phyloP scores from a whole-genome alignment of 1,140 invertebrate genomes.

The Drosophila oshimai region DNA sequence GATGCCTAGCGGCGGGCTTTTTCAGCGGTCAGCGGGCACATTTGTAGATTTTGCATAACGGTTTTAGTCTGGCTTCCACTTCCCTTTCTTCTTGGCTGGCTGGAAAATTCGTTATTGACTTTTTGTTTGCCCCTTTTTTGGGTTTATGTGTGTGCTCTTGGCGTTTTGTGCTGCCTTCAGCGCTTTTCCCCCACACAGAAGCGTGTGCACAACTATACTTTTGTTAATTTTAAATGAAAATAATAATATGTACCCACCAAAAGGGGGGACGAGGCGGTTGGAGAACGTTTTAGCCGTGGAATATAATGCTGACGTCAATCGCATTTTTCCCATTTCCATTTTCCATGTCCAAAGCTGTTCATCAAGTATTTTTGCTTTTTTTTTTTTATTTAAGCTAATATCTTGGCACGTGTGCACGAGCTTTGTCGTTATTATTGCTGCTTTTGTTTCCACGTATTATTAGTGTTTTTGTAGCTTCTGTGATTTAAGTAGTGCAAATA shows the following conservation, averaged over 20 bases:
- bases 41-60: conserved; percentile 63
- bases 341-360: conserved; percentile 66
- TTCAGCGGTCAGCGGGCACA: conserved; percentile 1
- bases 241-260: conserved; percentile 43
- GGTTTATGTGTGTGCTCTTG: conserved; percentile 17
- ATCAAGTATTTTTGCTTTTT: conserved; percentile 59
- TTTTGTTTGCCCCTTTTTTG: conserved; percentile 26
- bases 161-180: conserved; percentile 54
- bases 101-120: conserved; percentile 68
- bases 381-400: conserved; percentile 28
- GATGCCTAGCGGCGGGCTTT: conserved; percentile 32
- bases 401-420: conserved; percentile 68
- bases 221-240: conserved; percentile 69
- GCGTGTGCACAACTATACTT: conserved; percentile 42
- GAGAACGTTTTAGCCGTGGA: conserved; percentile 61
- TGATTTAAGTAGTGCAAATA: conserved; percentile 59
- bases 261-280: background rate
- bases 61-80: conserved; percentile 48
- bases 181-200: conserved; percentile 46
- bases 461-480: conserved; percentile 20
- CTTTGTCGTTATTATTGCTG: conserved; percentile 30
- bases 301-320: conserved; percentile 79
- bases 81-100: conserved; percentile 29
- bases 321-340: conserved; percentile 75
- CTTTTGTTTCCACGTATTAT: conserved; percentile 18